These are phyloP conservation scores for Uria lomvia DNA, from an alignment of 2,113 vertebrate genomes.

Conservation along the genomic window DNA sequence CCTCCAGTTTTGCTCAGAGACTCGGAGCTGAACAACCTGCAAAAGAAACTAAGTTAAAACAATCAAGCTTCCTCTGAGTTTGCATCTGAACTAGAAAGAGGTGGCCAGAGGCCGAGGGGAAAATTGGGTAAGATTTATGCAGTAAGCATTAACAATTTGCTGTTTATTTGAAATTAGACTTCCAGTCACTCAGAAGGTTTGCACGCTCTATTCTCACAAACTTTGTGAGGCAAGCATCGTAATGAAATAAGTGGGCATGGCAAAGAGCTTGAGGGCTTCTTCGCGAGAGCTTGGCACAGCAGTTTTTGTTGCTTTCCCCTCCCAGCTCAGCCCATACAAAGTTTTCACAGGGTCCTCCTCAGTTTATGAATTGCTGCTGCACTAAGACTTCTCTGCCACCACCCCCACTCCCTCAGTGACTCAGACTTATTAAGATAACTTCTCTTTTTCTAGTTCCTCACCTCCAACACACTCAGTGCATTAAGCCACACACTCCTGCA, in stretches of 20 bases:
- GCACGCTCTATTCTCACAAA: not conserved
- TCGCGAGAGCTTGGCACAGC: not conserved
- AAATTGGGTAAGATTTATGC: not conserved
- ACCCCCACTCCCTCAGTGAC: slow-evolving; percentile 55
- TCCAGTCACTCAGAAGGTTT: not conserved
- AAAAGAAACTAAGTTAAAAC: not conserved
- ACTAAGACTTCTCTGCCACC: not conserved
- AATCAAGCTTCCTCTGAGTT: not conserved
- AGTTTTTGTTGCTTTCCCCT: not conserved
- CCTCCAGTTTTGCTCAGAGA: not conserved
- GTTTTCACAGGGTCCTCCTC: not conserved
- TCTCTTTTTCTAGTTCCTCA: slow-evolving; percentile 60
- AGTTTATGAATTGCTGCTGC: not conserved
- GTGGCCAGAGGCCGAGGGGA: rapidly evolving
- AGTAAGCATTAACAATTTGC: not conserved
- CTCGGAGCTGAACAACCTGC: not conserved
- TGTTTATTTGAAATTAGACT: not conserved
- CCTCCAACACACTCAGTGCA: slow-evolving; percentile 51
- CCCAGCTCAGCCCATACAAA: not conserved
- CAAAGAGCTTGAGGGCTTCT: not conserved
- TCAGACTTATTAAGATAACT: slow-evolving; percentile 65
- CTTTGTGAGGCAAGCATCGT: not conserved
- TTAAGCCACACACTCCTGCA: slow-evolving; percentile 30
- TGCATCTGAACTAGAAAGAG: not conserved
- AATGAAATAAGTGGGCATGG: not conserved